These are phyloP conservation scores for Fulmarus glacialis DNA, from an alignment of 2,113 vertebrate species.

Conservation along the genomic window DNA sequence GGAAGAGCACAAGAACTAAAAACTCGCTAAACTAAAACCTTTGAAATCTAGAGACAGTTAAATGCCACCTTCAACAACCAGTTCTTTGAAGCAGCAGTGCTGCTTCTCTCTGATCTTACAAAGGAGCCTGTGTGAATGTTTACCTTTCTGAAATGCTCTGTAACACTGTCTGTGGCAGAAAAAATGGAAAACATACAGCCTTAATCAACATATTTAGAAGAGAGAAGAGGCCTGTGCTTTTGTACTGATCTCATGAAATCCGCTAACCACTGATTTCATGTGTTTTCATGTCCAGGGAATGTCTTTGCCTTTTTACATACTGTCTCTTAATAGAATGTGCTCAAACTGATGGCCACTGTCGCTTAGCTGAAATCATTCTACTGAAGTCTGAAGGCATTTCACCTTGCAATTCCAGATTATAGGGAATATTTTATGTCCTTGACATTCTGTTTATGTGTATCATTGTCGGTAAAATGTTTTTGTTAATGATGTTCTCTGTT, in stretches of 20 bases:
- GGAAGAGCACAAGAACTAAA: not conserved
- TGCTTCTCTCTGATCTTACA: not conserved
- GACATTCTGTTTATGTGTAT: not conserved
- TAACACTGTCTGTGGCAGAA: not conserved
- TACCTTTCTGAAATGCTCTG: not conserved
- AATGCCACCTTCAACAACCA: not conserved
- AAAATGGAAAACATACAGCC: not conserved
- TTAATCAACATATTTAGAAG: not conserved
- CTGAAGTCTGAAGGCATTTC: not conserved
- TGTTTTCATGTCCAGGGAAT: not conserved
- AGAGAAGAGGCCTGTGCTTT: not conserved
- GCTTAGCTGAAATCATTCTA: not conserved
- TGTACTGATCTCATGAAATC: not conserved
- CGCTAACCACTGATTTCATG: not conserved
- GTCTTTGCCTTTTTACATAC: not conserved
- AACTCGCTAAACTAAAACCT: not conserved
- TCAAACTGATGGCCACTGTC: not conserved
- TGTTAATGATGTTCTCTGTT: not conserved
- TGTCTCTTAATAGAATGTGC: not conserved
- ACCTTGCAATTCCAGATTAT: not conserved
- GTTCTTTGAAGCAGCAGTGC: fast-evolving
- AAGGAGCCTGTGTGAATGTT: not conserved
- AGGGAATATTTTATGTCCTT: not conserved
- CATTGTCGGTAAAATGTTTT: not conserved
- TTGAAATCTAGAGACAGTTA: not conserved